phyloP scores from a whole-genome alignment of 2,113 vertebrate species.

The Charadrius vociferus region DNA sequence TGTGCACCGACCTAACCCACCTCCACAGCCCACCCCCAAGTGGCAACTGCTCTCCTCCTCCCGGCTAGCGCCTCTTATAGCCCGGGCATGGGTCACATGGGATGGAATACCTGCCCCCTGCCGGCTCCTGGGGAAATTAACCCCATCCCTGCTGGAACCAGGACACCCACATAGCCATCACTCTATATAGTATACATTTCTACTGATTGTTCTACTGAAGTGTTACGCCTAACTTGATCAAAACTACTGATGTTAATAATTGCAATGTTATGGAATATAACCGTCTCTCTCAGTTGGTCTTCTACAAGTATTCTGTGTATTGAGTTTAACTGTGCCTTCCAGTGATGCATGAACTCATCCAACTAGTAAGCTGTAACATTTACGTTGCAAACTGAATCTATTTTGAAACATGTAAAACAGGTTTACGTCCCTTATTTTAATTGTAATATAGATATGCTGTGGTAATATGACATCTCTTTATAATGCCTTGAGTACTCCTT shows the following conservation, averaged over 20 bases:
- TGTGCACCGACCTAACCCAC: too few species aligned
- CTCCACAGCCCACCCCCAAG: too few species aligned
- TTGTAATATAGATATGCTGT: background rate
- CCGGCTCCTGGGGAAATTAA: too few species aligned
- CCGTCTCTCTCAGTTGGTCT: background rate
- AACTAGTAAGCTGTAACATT: background rate
- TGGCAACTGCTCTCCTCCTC: too few species aligned
- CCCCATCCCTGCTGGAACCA: too few species aligned
- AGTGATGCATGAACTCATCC: background rate
- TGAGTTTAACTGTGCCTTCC: background rate
- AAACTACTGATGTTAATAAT: background rate
- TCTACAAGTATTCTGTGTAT: background rate
- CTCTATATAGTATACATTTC: background rate
- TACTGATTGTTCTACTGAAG: background rate
- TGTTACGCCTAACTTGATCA: background rate
- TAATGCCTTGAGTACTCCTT: background rate
- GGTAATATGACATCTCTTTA: background rate
- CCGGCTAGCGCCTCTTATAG: too few species aligned
- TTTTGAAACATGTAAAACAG: background rate
- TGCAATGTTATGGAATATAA: background rate
- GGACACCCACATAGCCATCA: background rate
- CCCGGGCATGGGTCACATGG: too few species aligned
- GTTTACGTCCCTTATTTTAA: background rate
- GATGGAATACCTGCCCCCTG: too few species aligned
- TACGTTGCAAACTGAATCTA: background rate